Percentiles rank a stretch among this genome's conserved stretches.
Evolutionary conservation across 2,888 invertebrate genomes (phyloP).

Genomic region (Conchocele bisecta): DNA sequence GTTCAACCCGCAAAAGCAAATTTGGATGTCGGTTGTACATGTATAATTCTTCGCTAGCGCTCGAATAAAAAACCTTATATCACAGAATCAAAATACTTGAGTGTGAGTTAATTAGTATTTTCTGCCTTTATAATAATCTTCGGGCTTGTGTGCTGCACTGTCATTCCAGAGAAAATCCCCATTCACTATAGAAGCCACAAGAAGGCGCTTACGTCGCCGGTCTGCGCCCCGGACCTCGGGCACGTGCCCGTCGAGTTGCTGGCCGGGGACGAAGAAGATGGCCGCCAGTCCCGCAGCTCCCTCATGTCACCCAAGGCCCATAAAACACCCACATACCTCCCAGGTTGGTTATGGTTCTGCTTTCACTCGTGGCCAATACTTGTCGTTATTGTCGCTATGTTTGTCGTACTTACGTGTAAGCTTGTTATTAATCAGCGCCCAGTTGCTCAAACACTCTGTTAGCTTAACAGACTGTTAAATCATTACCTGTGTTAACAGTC

Average conservation of each 20-base stretch:
- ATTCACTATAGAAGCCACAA: constrained; percentile 73
- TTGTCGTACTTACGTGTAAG: no score
- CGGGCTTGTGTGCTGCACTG: background rate
- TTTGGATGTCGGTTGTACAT: no score
- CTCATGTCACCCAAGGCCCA: constrained; percentile 66
- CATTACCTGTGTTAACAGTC: no score
- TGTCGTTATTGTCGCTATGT: no score
- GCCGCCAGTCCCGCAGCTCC: constrained; percentile 66
- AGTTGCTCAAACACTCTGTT: no score
- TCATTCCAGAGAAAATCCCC: constrained; percentile 75
- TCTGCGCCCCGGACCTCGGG: constrained; percentile 66
- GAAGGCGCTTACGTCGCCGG: constrained; percentile 68
- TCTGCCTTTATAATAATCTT: background rate
- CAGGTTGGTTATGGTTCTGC: constrained; percentile 67
- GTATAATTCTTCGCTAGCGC: no score
- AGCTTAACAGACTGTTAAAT: no score
- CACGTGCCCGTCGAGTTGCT: constrained; percentile 55
- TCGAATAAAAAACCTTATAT: no score
- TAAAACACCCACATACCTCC: constrained; percentile 70
- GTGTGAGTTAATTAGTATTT: constrained; percentile 11
- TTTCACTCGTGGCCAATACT: no score
- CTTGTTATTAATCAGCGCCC: no score
- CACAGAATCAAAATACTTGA: no score
- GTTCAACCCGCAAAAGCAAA: no score
- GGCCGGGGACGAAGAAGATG: constrained; percentile 63